Percentiles rank a stretch among this genome's conserved stretches.
Evolutionary conservation across 2,888 invertebrate species (phyloP).

Genomic region (Ferrisia virgata): DNA sequence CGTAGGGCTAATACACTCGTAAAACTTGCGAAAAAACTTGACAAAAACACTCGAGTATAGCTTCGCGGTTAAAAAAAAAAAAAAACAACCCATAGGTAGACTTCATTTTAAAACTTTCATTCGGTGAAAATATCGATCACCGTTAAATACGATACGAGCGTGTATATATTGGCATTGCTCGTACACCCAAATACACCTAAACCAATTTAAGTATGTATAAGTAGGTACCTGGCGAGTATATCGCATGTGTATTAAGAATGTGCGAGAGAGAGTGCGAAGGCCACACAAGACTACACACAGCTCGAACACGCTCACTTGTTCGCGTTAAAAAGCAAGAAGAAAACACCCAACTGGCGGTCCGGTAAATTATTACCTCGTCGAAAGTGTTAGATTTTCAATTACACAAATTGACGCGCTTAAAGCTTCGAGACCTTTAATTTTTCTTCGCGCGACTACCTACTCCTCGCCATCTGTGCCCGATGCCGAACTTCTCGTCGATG

Average conservation of each 20-base stretch:
- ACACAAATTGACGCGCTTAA: conserved; percentile 17
- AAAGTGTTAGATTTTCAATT: conserved; percentile 9
- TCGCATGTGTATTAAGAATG: neutral
- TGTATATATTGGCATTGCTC: no score
- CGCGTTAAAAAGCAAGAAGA: neutral
- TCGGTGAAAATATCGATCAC: neutral
- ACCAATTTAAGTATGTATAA: no score
- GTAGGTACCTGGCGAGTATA: no score
- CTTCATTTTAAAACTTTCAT: neutral
- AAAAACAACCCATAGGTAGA: no score
- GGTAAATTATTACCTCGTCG: neutral
- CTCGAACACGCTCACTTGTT: neutral
- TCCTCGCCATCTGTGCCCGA: neutral
- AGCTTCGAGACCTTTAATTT: neutral
- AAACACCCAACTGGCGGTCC: neutral
- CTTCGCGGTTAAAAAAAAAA: no score
- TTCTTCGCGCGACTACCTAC: neutral
- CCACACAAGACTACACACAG: neutral
- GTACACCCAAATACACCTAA: no score
- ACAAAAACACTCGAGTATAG: no score
- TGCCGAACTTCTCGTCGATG: neutral
- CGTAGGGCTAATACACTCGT: no score
- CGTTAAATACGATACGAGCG: neutral
- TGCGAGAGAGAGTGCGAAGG: neutral
- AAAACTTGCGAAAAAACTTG: no score